Base-by-base conservation (phyloP, 1,140 invertebrate genomes). In the Gryon sp. region DNA sequence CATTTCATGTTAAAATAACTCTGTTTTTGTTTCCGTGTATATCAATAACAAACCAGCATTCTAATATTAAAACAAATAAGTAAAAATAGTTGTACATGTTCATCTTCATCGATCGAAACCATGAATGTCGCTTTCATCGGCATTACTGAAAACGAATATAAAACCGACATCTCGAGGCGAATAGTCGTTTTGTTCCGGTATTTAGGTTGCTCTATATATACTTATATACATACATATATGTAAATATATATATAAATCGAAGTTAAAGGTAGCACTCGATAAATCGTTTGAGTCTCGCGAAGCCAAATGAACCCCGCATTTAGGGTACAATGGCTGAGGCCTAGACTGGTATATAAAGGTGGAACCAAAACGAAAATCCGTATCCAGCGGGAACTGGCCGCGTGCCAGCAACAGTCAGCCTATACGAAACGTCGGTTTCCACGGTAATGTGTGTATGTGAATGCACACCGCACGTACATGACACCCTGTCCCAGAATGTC, bases 291-390 rank as follows among this genome's bases (percentile, higher is more conserved):
- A 66, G 59, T 80, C 52, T 50, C 59, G 75, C 38, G 62, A 40
- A 57, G 38, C 53, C 60, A 83, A 82, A 83, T 79, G 80, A 80
- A 82, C 63, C 81, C 36, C 26, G 73, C 69, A 41, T 53, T 74
- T 78, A 63, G 19, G 22, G 60, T 45, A 82, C 80, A 82, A 83
- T 83, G 79, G 78, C 45, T 34, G 40, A 65, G 55, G 38, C 60
- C 38, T 53, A 36, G 53, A 75, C 50, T 28, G 66, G 69, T 75
- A 45, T 76, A 78, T 79, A 76, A 80, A 79, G 77, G 76, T 83
- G 81, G 81, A 83, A 84, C 57, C 5, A 43, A n/a, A n/a, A 45
- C 32, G 81, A 85, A 83, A 78, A 83, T 84, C 80, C 82, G 76
- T 80, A 84, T 82, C 75, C 78, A 76, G 34, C 63, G 53, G 66